Evolutionary conservation across 2,888 invertebrate species (phyloP).

Genomic region (Ectemnius lituratus): DNA sequence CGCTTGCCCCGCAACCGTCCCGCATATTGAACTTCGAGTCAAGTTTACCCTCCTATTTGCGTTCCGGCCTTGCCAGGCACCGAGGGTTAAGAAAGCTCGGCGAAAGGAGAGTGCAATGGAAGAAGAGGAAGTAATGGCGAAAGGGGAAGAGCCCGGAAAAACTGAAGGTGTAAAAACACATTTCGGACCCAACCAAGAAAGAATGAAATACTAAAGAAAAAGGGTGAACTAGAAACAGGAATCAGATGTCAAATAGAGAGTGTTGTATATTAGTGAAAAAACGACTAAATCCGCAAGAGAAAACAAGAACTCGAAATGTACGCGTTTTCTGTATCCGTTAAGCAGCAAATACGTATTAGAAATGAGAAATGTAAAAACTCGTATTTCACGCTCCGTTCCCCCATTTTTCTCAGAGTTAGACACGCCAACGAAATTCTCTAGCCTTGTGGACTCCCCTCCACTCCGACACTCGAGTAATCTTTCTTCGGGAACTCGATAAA

Average conservation of each 20-base stretch:
- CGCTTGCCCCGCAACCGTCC: conserved; percentile 26
- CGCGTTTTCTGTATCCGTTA: conserved; percentile 26
- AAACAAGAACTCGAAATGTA: conserved; percentile 51
- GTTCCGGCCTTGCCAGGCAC: conserved; percentile 53
- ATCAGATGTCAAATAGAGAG: not conserved
- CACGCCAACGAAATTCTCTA: too few relatives aligned
- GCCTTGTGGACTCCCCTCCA: too few relatives aligned
- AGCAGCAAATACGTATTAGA: conserved; percentile 43
- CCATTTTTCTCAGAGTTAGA: conserved; percentile 32
- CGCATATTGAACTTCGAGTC: conserved; percentile 72
- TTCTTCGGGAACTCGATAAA: too few relatives aligned
- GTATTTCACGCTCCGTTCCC: conserved; percentile 45
- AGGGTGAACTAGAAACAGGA: not conserved
- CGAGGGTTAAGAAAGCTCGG: conserved; percentile 49
- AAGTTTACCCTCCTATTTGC: conserved; percentile 74
- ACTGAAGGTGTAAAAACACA: not conserved
- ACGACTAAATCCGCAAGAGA: conserved; percentile 34
- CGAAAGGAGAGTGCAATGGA: conserved; percentile 39
- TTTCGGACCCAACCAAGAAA: not conserved
- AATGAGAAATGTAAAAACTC: conserved; percentile 42
- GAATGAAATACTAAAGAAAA: conserved; percentile 6
- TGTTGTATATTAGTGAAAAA: conserved; percentile 27
- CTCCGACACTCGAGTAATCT: too few relatives aligned
- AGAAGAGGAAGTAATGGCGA: conserved; percentile 8
- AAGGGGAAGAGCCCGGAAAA: not conserved